Evolutionary conservation across 2,113 vertebrate genomes (phyloP), one percentile per base, ranked within the genome.

Genomic region (Buteo buteo): DNA sequence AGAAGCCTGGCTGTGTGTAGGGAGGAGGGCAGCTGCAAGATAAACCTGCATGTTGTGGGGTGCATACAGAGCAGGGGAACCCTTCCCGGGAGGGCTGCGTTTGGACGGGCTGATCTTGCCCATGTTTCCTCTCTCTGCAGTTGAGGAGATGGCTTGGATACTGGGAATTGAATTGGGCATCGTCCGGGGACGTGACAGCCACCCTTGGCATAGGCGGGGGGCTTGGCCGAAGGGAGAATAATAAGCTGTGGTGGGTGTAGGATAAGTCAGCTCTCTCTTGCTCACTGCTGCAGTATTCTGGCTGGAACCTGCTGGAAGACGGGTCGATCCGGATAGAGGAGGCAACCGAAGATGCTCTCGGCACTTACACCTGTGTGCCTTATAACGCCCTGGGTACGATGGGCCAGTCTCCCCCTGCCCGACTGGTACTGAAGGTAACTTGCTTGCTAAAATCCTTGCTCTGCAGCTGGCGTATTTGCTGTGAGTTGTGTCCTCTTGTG

Each of bases 291-390:
- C 96, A 99, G 99, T 99, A 99, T 94, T 94, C 99, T 31, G 99
- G 99, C 77, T 99, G 99, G 99, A 99, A 98, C 98, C 96, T 99
- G 97, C 98, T 99, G 98, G 98, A 99, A 49, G 99, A 99, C 26
- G 99, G 99, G 97, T 99, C 99, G 82, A 99, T 99, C 97, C 98
- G 99, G 82, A 99, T 99, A 73, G 99, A 99, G 85, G 99, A 99
- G 98, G 99, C 99, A 96, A 99, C 99, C 70, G 99, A 99, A 97
- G 99, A 99, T 95, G 99, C 99, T 96, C 99, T 99, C 96, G 99
- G 99, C 99, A 99, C 99, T 97, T 99, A 99, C 98, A 99, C 99
- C 98, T 99, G 99, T 97, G 99, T 99, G 99, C 99, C 99, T 99
- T 99, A 99, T 98, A 99, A 99, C 72, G 99, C 99, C 97, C 98